phyloP scores from a whole-genome alignment of 2,888 invertebrate species.

The Rhagophthalmus giganteus region DNA sequence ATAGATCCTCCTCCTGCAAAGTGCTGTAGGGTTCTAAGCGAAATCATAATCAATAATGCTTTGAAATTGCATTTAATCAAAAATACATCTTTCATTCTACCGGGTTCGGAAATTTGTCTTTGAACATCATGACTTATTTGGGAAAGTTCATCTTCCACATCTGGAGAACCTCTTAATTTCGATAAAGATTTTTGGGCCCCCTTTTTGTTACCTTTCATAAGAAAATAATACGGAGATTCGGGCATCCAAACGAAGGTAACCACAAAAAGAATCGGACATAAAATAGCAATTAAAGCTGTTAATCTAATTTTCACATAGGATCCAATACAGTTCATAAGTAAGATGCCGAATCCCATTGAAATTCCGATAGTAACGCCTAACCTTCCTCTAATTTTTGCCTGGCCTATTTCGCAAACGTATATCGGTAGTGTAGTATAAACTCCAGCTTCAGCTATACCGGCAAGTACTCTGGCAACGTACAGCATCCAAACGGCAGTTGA shows the following conservation, averaged over 20 bases:
- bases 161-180: slow-evolving; percentile 36
- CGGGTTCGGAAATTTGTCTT: slow-evolving; percentile 48
- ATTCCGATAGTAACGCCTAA: slow-evolving; percentile 34
- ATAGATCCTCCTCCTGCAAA: slow-evolving; percentile 43
- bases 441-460: slow-evolving; percentile 36
- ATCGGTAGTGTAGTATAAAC: slow-evolving; percentile 35
- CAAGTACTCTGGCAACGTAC: slow-evolving; percentile 28
- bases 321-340: slow-evolving; percentile 41
- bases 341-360: slow-evolving; percentile 10
- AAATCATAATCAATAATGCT: slow-evolving; percentile 64
- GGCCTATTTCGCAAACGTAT: slow-evolving; percentile 37
- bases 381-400: slow-evolving; percentile 36
- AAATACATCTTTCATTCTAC: slow-evolving; percentile 60
- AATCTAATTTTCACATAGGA: slow-evolving; percentile 13
- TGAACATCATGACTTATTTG: slow-evolving; percentile 40
- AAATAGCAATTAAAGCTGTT: slow-evolving; percentile 27
- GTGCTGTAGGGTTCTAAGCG: slow-evolving; percentile 51
- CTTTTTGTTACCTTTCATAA: slow-evolving; percentile 44
- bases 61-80: slow-evolving; percentile 61
- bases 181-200: slow-evolving; percentile 39
- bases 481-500: slow-evolving; percentile 13
- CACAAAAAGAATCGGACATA: slow-evolving; percentile 36
- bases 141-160: slow-evolving; percentile 43
- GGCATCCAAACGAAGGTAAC: slow-evolving; percentile 54
- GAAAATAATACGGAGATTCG: slow-evolving; percentile 61